Base-by-base conservation (phyloP, 2,888 invertebrate genomes). In the Drosophila austrosaltans region DNA sequence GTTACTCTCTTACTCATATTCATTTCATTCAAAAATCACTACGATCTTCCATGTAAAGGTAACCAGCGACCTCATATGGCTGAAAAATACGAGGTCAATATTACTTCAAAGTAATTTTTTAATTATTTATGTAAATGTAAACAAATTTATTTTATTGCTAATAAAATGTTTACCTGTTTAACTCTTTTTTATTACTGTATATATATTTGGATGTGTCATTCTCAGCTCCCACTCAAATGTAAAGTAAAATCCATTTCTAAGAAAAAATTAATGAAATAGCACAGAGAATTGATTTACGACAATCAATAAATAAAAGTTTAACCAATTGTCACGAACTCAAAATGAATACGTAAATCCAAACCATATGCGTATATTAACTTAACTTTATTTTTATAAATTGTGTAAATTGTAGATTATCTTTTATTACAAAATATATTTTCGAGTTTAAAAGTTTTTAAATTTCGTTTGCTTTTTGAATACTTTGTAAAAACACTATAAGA, bases 221-320 rank as follows among this genome's bases (percentile, higher is more conserved):
- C 3, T 3, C 22, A 48, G 16, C 48, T 10, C 22, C 16, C 16
- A 16, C 16, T 16, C 0, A 16, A 25, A 48, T n/a, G 5, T 42
- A 2, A 48, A 48, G 7, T 8, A 44, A 16, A 16, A 44, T 44
- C 7, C 7, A 22, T 22, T 48, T 48, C 48, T 10, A 6, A 48
- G 16, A 48, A 12, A 48, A 3, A 3, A 3, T 12, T 12, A 25
- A 25, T 36, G 10, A 48, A 48, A 12, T 25, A 12, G 32, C 32
- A 8, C 48, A 7, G 10, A 16, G 25, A 25, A 48, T 48, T 48
- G 48, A 48, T 48, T 48, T 48, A 48, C 48, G 48, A 48, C 48
- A 48, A 48, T 30, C 30, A 30, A 30, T 30, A 30, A 30, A 30
- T 22, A 22, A 3, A 25, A 36, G 16, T 48, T 48, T 10, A 25